Evolutionary conservation across 2,888 invertebrate genomes (phyloP).

Genomic region (Zeuzera pyrina): DNA sequence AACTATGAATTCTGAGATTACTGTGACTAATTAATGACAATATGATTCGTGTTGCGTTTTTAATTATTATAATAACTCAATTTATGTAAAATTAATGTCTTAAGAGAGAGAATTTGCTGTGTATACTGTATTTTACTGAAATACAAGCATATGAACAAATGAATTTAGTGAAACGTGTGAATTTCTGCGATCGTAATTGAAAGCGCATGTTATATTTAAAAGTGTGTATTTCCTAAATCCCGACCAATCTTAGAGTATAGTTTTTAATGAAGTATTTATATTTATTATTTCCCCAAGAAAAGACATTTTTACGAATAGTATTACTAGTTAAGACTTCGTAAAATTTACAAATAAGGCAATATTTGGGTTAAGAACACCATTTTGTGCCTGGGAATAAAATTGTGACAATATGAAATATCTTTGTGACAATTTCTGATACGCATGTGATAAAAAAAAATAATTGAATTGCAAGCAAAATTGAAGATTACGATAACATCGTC

Average conservation of each 20-base stretch:
- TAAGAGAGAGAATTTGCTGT: too few species aligned
- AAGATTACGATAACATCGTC: constrained; percentile 13
- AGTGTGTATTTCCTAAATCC: constrained; percentile 63
- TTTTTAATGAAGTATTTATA: constrained; percentile 52
- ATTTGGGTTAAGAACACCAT: constrained; percentile 65
- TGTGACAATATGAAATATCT: constrained; percentile 57
- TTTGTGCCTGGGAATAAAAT: constrained; percentile 55
- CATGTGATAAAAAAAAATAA: constrained; percentile 7
- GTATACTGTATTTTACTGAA: too few species aligned
- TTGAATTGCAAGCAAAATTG: constrained; percentile 5
- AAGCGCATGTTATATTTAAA: constrained; percentile 32
- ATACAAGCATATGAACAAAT: too few species aligned
- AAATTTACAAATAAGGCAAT: constrained; percentile 51
- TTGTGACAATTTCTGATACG: constrained; percentile 34
- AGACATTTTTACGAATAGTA: constrained; percentile 74
- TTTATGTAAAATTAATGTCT: too few species aligned
- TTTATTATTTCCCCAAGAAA: constrained; percentile 64
- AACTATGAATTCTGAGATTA: constrained; percentile 16
- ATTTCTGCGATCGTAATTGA: too few species aligned
- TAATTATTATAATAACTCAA: too few species aligned
- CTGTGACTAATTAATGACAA: background rate
- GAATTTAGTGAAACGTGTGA: too few species aligned
- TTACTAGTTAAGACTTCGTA: constrained; percentile 70
- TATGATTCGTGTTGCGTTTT: background rate
- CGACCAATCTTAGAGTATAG: constrained; percentile 66